These are phyloP conservation scores for Steromphala cineraria DNA, from an alignment of 2,888 invertebrate genomes.

Conservation along the genomic window DNA sequence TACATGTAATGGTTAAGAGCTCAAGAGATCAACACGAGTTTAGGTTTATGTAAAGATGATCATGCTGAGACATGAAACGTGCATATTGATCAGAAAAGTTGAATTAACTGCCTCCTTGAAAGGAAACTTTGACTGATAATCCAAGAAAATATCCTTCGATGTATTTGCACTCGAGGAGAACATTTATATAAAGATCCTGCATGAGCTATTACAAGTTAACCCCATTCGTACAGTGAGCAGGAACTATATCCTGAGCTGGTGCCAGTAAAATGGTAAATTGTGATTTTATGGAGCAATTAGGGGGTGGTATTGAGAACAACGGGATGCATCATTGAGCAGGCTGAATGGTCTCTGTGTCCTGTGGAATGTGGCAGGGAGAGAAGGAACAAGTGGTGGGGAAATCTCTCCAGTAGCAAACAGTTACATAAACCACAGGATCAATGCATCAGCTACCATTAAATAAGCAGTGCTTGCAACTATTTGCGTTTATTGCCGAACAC, in stretches of 20 bases:
- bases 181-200: too few species aligned
- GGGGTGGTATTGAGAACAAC: not conserved
- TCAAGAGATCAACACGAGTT: too few species aligned
- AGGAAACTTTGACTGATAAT: too few species aligned
- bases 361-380: not conserved
- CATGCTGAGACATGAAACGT: too few species aligned
- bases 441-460: not conserved
- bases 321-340: not conserved
- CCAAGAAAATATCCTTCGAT: too few species aligned
- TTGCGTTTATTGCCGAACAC: not conserved
- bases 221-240: not conserved
- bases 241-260: conserved; percentile 1
- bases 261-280: not conserved
- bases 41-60: too few species aligned
- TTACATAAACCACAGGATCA: not conserved
- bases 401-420: not conserved
- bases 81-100: too few species aligned
- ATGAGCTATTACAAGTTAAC: too few species aligned
- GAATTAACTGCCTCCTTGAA: too few species aligned
- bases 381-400: not conserved
- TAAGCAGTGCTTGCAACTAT: not conserved
- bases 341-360: not conserved
- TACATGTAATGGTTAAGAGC: too few species aligned
- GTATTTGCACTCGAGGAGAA: too few species aligned
- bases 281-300: not conserved